phyloP scores from a whole-genome alignment of 1,140 invertebrate species.

The Coenobita brevimanus region DNA sequence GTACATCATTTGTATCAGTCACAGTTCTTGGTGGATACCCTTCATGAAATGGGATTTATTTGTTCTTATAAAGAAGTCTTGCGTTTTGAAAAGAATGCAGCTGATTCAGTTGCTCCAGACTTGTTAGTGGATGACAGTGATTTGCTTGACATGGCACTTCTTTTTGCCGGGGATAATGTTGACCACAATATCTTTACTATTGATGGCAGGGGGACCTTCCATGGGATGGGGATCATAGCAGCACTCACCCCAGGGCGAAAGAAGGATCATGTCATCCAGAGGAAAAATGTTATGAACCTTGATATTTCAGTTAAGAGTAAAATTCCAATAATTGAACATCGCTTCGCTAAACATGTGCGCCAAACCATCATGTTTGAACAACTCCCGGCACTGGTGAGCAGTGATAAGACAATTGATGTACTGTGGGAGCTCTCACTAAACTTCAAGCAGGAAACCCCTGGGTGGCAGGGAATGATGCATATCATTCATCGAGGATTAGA shows the following conservation, averaged over 20 bases:
- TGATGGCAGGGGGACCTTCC: slow-evolving; percentile 10
- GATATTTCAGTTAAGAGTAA: no score
- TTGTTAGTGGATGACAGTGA: slow-evolving; percentile 19
- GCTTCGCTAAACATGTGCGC: no score
- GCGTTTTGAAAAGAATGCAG: slow-evolving; percentile 39
- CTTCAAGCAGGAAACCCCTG: no score
- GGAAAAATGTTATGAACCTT: no score
- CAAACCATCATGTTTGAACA: no score
- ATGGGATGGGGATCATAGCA: slow-evolving; percentile 26
- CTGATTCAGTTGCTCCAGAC: slow-evolving; percentile 1
- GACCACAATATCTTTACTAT: slow-evolving; percentile 36
- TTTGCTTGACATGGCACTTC: slow-evolving; percentile 18
- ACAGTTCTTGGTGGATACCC: not conserved
- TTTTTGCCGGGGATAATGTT: slow-evolving; percentile 31
- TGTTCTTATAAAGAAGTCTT: not conserved
- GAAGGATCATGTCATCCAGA: no score
- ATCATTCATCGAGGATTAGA: no score
- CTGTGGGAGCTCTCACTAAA: no score
- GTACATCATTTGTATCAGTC: not conserved
- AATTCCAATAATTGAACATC: no score
- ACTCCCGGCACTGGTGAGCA: no score
- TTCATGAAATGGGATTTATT: not conserved
- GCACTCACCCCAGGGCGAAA: not conserved
- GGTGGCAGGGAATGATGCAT: no score
- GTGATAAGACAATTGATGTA: no score